Percentiles rank a stretch among this genome's conserved stretches.
Evolutionary conservation across 2,888 invertebrate species (phyloP).

Genomic region (Xestia sexstrigata): DNA sequence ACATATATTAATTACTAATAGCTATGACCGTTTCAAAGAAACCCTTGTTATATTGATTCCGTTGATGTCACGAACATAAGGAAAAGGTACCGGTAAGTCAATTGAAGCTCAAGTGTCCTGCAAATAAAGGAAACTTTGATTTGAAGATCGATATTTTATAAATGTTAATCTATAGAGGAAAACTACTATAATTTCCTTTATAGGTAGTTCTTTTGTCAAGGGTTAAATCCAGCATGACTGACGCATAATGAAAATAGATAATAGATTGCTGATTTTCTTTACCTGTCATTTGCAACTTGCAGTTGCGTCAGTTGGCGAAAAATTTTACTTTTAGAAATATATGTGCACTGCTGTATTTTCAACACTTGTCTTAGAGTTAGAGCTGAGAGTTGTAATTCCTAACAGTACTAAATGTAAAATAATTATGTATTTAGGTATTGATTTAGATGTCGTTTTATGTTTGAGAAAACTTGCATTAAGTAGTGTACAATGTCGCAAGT

Average conservation of each 20-base stretch:
- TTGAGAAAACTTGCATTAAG: background rate
- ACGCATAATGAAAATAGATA: constrained; percentile 17
- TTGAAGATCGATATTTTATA: constrained; percentile 21
- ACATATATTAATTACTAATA: constrained; percentile 21
- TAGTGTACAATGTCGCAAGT: background rate
- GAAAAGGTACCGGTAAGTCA: constrained; percentile 28
- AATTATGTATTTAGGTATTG: background rate
- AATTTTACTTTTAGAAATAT: background rate
- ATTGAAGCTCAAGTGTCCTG: constrained; percentile 17
- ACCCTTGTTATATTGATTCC: constrained; percentile 14
- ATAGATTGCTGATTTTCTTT: constrained; percentile 19
- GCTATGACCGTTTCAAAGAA: constrained; percentile 31
- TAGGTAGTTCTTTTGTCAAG: constrained; percentile 15
- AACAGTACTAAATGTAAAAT: background rate
- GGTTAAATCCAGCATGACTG: background rate
- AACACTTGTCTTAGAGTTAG: background rate
- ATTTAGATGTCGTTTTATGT: background rate
- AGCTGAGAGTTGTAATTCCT: background rate
- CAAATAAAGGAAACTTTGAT: constrained; percentile 17
- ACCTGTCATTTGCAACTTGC: background rate
- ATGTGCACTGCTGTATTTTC: background rate
- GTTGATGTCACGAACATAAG: constrained; percentile 7
- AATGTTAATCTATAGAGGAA: constrained; percentile 34
- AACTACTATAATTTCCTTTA: constrained; percentile 27
- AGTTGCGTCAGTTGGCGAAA: background rate